Percentiles rank a stretch among this genome's conserved stretches.
Conservation (phyloP, 2,888 invertebrate genomes). For the Xanthorhoe spadicearia region DNA sequence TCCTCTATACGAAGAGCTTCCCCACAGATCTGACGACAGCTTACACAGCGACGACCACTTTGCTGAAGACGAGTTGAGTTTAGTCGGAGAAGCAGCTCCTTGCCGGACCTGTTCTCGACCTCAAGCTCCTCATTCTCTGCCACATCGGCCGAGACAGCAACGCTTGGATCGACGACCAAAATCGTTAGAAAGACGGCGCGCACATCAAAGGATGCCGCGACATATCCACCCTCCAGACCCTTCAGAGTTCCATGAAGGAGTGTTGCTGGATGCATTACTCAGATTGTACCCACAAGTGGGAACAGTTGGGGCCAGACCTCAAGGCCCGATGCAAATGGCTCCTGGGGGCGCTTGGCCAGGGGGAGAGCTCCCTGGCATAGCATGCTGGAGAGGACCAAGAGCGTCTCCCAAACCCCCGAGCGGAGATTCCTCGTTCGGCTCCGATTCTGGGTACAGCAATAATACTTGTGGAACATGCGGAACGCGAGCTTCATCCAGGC, state of each 20-base stretch:
- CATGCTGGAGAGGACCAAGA: constrained; percentile 84
- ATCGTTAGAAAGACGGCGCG: constrained; percentile 81
- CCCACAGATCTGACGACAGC: constrained; percentile 85
- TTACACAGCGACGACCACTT: constrained; percentile 92
- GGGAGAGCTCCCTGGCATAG: constrained; percentile 85
- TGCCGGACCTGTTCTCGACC: constrained; percentile 82
- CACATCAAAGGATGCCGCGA: constrained; percentile 75
- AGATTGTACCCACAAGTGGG: constrained; percentile 90
- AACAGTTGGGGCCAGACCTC: constrained; percentile 85
- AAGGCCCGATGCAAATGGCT: constrained; percentile 74
- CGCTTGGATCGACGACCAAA: constrained; percentile 85
- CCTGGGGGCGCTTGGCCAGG: constrained; percentile 90
- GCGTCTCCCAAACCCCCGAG: constrained; percentile 86
- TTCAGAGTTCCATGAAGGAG: constrained; percentile 92
- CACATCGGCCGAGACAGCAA: constrained; percentile 86
- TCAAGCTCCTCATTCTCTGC: constrained; percentile 76
- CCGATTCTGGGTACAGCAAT: constrained; percentile 94
- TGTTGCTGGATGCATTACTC: constrained; percentile 89
- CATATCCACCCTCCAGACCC: constrained; percentile 88
- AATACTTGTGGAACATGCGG: constrained; percentile 90
- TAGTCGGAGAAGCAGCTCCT: constrained; percentile 78
- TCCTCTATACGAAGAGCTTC: constrained; percentile 93
- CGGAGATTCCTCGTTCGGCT: constrained; percentile 91
- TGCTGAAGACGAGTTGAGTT: constrained; percentile 91
- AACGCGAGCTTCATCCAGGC: constrained; percentile 83